phyloP scores from a whole-genome alignment of 2,797 vertebrate genomes.

The Pyrocephalus nanus region DNA sequence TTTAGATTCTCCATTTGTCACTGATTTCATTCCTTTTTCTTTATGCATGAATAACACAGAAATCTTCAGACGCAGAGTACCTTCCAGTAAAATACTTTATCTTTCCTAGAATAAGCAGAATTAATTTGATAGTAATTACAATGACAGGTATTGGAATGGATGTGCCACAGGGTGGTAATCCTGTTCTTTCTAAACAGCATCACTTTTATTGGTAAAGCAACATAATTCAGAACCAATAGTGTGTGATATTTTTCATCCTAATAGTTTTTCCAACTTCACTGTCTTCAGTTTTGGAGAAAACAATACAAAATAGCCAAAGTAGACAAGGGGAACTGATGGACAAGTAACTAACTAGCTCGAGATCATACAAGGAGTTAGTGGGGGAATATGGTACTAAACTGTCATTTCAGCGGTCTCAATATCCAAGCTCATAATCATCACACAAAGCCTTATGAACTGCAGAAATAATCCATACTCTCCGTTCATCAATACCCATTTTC shows the following conservation, averaged over 20 bases:
- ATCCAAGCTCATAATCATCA: not conserved
- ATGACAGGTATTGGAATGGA: not conserved
- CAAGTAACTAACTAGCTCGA: not conserved
- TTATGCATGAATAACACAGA: not conserved
- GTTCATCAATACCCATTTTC: not conserved
- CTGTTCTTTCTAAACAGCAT: not conserved
- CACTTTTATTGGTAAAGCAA: not conserved
- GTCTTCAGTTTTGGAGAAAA: not conserved
- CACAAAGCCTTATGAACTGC: not conserved
- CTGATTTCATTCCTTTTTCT: not conserved
- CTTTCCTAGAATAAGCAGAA: not conserved
- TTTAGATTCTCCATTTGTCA: not conserved
- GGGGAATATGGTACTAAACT: not conserved
- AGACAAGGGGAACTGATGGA: not conserved
- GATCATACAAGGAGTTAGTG: not conserved
- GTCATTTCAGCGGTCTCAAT: not conserved
- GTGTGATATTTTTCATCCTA: not conserved
- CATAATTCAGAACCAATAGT: not conserved
- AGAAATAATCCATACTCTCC: not conserved
- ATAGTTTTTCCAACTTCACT: not conserved
- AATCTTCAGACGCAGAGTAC: not conserved
- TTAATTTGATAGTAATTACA: slow-evolving; percentile 9
- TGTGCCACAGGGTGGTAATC: not conserved
- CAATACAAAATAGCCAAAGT: not conserved
- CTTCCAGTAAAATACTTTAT: slow-evolving; percentile 1